phyloP scores from a whole-genome alignment of 2,888 invertebrate species.

The Coenonympha glycerion region DNA sequence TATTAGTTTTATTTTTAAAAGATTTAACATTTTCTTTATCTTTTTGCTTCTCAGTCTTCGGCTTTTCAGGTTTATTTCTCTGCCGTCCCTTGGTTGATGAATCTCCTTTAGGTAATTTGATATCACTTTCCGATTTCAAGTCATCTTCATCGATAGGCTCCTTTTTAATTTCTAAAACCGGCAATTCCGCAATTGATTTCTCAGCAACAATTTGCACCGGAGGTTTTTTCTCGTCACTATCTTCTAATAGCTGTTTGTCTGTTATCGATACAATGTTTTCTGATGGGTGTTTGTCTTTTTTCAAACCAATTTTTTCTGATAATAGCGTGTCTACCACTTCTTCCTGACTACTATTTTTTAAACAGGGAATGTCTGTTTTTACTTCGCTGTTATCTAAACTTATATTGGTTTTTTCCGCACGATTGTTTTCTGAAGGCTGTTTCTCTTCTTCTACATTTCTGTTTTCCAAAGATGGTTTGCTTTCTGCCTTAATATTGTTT shows the following conservation, averaged over 20 bases:
- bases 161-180: conserved; percentile 40
- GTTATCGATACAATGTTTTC: neutral
- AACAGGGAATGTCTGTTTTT: neutral
- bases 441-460: neutral
- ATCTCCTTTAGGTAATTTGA: conserved; percentile 13
- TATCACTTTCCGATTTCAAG: conserved; percentile 26
- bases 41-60: conserved; percentile 38
- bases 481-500: neutral
- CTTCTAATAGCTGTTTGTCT: conserved; percentile 11
- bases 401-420: neutral
- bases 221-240: conserved; percentile 21
- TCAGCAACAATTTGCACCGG: conserved; percentile 32
- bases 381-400: neutral
- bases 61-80: conserved; percentile 36
- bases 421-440: neutral
- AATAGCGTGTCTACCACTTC: neutral
- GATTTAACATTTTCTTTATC: conserved; percentile 43
- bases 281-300: conserved; percentile 14
- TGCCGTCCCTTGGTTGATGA: conserved; percentile 26
- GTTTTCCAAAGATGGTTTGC: neutral
- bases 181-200: conserved; percentile 29
- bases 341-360: neutral
- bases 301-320: neutral
- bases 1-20: conserved; percentile 36
- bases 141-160: conserved; percentile 62